A percentile compares a stretch with the other conserved stretches of the same genome.
phyloP scores from a whole-genome alignment of 2,113 vertebrate genomes.

The Eurystomus gularis region DNA sequence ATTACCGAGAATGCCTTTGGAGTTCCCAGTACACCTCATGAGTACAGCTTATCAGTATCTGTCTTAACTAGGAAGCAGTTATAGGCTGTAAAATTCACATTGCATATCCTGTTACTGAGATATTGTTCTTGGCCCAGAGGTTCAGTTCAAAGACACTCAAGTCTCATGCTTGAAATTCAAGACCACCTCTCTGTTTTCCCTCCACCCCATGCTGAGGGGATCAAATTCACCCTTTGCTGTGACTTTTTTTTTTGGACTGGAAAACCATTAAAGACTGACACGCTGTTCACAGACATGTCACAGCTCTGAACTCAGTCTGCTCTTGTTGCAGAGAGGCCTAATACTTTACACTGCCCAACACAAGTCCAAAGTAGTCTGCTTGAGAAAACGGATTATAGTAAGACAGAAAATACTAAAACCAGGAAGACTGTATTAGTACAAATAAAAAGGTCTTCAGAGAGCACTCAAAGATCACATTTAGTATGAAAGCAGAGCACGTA shows the following conservation, averaged over 20 bases:
- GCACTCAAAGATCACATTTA: background rate
- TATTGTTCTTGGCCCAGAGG: conserved; percentile 41
- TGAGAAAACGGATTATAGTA: background rate
- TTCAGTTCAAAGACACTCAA: conserved; percentile 15
- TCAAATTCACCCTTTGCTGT: background rate
- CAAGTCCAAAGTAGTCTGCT: background rate
- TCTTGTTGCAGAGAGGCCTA: background rate
- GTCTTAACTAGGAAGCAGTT: conserved; percentile 23
- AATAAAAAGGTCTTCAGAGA: background rate
- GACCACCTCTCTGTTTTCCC: conserved; percentile 11
- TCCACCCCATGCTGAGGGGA: background rate
- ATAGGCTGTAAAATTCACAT: conserved; percentile 33
- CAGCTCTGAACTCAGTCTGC: background rate
- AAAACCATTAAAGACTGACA: background rate
- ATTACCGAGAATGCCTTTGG: background rate
- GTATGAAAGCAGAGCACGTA: background rate
- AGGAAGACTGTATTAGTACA: background rate
- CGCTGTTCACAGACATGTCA: background rate
- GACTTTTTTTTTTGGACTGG: background rate
- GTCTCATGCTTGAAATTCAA: background rate
- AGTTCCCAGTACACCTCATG: conserved; percentile 10
- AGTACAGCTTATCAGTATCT: conserved; percentile 13
- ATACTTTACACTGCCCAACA: background rate
- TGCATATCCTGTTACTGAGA: conserved; percentile 26
- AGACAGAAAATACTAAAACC: background rate